Evolutionary conservation across 1,140 invertebrate species (phyloP), one percentile per base, ranked within the genome.

Genomic region (Drosophila murphyi): DNA sequence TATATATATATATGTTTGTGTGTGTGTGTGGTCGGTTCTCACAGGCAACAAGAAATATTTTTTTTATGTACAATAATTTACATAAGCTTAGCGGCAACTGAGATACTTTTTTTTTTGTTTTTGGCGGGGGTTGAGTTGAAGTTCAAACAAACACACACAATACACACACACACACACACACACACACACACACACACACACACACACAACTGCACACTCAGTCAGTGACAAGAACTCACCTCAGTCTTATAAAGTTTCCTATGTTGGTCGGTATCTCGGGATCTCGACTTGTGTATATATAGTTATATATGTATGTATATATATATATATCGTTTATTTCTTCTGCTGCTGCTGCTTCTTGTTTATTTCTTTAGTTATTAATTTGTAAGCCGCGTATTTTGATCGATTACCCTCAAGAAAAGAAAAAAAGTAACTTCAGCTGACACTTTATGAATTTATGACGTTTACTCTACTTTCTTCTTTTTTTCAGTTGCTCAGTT

Each of bases 241-340:
- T 91, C 89, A 91, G 89, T 91, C 89, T 91, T 91, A 82, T 89
- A 86, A 88, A 91, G 89, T 91, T 91, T 91, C 85, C 85, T 85
- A 91, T 82, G 76, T 76, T 71, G 68, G 68, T 67, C 60, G 72
- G 72, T 69, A 68, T 62, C 64, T 68, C 71, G 54, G 63, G 37
- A 51, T 67, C 35, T 77, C 37, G 54, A 65, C 31, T 51, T 52
- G 37, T 63, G 7, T 45, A 48, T 37, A 45, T 61, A 62, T 31
- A 31, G 68, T 74, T 75, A 70, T 74, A 20, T 20, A 65, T 61
- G 65, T 61, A 55, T 56, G 12, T 28, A 55, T 68, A 59, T 70
- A 48, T 57, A 48, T 45, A 12, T 72, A 35, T 65, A 60, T 60
- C 39, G 55, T 64, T 77, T 78, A 78, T 20, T 20, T 20, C 73